Evolutionary conservation across 2,113 vertebrate species (phyloP).

Genomic region (Taxidea taxus): DNA sequence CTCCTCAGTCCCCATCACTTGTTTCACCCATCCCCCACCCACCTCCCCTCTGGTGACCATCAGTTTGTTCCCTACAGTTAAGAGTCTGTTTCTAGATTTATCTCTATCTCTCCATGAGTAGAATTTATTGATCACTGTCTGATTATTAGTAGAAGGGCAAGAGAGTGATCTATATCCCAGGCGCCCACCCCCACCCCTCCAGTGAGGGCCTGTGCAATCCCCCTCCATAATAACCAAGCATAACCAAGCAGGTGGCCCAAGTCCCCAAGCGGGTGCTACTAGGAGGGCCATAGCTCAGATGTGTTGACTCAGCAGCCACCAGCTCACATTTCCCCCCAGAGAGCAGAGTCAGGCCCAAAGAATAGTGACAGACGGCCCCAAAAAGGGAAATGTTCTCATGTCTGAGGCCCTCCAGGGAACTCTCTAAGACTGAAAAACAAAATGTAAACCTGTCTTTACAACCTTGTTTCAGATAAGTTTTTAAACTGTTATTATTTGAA

Average conservation of each 20-base stretch:
- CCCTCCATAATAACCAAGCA: not conserved
- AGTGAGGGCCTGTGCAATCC: not conserved
- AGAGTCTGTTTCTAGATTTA: not conserved
- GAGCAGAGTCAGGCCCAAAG: conserved; percentile 24
- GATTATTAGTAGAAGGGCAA: not conserved
- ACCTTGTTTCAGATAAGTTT: not conserved
- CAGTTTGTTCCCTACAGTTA: not conserved
- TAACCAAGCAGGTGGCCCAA: not conserved
- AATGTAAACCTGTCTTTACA: not conserved
- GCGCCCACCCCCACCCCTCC: too few relatives aligned
- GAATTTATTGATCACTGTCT: not conserved
- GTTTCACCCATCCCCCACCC: not conserved
- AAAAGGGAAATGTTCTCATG: not conserved
- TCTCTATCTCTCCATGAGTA: not conserved
- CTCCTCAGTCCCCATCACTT: not conserved
- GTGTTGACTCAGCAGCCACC: not conserved
- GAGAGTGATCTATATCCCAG: not conserved
- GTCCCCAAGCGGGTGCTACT: not conserved
- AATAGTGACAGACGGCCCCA: not conserved
- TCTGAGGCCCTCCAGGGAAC: not conserved
- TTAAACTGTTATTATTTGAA: not conserved
- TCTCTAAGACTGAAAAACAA: not conserved
- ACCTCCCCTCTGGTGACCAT: not conserved
- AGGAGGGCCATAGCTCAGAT: not conserved
- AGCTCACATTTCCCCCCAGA: conserved; percentile 23